Evolutionary conservation across 2,888 invertebrate species (phyloP).

Genomic region (Phortica okadai): DNA sequence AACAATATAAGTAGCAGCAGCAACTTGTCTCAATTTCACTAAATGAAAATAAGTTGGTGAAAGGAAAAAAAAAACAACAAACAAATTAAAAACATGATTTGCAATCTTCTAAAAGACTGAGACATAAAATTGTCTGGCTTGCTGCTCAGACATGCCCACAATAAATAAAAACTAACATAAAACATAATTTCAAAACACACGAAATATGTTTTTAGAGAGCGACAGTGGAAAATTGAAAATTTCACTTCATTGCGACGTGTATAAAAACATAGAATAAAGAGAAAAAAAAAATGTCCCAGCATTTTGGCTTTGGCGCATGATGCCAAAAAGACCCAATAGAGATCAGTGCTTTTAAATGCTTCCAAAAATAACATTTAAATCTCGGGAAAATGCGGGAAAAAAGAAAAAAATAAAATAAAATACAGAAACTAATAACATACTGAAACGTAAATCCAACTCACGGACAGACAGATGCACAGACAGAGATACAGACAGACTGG

Average conservation of each 20-base stretch:
- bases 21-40: background rate
- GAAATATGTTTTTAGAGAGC: background rate
- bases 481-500: constrained; percentile 19
- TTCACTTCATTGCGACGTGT: too few relatives aligned
- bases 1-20: background rate
- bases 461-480: constrained; percentile 38
- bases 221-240: background rate
- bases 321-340: constrained; percentile 11
- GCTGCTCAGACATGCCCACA: too few relatives aligned
- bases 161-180: too few relatives aligned
- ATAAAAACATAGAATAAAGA: too few relatives aligned
- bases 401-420: constrained; percentile 8
- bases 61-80: background rate
- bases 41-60: background rate
- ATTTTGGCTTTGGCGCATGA: background rate
- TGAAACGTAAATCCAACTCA: constrained; percentile 34
- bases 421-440: constrained; percentile 14
- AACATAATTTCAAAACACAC: too few relatives aligned
- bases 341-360: constrained; percentile 5
- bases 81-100: background rate
- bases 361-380: constrained; percentile 16
- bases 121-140: too few relatives aligned
- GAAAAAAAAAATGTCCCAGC: background rate
- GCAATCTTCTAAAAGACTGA: too few relatives aligned
- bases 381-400: constrained; percentile 1